Evolutionary conservation across 2,797 vertebrate genomes (phyloP), one percentile per base, ranked within the genome.

Genomic region (Leptatherina wallacei): DNA sequence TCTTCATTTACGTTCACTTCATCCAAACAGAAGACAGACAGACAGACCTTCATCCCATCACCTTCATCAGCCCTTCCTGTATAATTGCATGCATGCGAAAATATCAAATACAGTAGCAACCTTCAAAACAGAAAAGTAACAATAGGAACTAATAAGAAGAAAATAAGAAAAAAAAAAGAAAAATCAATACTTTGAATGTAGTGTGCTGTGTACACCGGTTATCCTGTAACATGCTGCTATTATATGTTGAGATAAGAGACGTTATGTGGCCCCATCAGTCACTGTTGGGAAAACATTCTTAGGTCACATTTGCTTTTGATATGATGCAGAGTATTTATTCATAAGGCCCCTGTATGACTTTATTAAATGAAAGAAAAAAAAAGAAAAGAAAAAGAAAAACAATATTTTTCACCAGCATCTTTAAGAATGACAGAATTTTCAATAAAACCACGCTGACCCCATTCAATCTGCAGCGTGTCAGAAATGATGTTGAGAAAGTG

Each of bases 41-140:
- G 72, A 79, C 49, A 82, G 70, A 29, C 55, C 81, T 85, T 85
- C 80, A 83, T 82, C 84, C 85, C 84, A 7, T 69, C 78, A 86
- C 85, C 85, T 89, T 59, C 55, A 81, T 49, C 59, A 80, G 52
- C 35, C 80, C 27, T 51, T 73, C 44, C 27, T 65, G n/a, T 38
- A 71, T 75, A 82, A 38, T 75, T 40, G 68, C 38, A 65, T 57
- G 54, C 38, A 82, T 22, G 40, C 32, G 0, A 56, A 65, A 35
- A 77, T 13, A 56, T n/a, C 1, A n/a, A 18, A 58, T 59, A 22
- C 55, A 14, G 32, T 27, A 73, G n/a, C n/a, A 6, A 64, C n/a
- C 1, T 36, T 76, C 20, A 68, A 63, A 71, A 49, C 61, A 65
- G 65, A 32, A 81, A 24, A 40, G 51, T 60, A 64, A 75, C 67